A percentile compares a stretch with the other conserved stretches of the same genome.
These are phyloP conservation scores for Anolis carolinensis DNA, from an alignment of 2,113 vertebrate genomes.

Conservation along the genomic window DNA sequence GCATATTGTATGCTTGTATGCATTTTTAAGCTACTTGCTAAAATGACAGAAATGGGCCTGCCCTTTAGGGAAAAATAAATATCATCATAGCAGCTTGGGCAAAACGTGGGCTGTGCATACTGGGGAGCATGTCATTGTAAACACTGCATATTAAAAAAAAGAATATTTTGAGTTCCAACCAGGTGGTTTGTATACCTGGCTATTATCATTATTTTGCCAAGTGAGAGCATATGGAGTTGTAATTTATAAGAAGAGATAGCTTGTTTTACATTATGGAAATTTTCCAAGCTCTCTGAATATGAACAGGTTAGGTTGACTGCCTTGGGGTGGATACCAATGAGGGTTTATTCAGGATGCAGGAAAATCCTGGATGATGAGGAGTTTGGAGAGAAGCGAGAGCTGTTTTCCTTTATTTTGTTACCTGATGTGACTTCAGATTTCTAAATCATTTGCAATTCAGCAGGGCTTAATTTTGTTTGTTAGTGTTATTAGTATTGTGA, in stretches of 20 bases:
- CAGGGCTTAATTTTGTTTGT: neutral
- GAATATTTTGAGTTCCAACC: neutral
- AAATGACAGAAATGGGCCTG: neutral
- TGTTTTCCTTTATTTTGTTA: neutral
- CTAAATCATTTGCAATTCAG: neutral
- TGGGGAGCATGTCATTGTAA: neutral
- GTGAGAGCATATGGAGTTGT: neutral
- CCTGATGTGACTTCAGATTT: constrained; percentile 2
- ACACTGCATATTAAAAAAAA: neutral
- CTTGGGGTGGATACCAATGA: neutral
- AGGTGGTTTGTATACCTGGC: neutral
- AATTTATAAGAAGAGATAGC: neutral
- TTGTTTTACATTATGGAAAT: constrained; percentile 4
- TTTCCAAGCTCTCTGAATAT: constrained; percentile 4
- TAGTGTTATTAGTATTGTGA: neutral
- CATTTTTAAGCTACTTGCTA: neutral
- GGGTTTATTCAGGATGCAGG: neutral
- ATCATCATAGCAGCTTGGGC: neutral
- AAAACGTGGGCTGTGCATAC: neutral
- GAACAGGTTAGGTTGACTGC: neutral
- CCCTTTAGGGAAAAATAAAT: neutral
- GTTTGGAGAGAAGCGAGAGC: neutral
- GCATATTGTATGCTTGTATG: neutral
- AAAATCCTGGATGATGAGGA: neutral
- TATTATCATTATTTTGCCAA: neutral